A percentile compares a stretch with the other conserved stretches of the same genome.
phyloP scores from a whole-genome alignment of 2,797 vertebrate genomes.

The Craterocephalus amniculus region DNA sequence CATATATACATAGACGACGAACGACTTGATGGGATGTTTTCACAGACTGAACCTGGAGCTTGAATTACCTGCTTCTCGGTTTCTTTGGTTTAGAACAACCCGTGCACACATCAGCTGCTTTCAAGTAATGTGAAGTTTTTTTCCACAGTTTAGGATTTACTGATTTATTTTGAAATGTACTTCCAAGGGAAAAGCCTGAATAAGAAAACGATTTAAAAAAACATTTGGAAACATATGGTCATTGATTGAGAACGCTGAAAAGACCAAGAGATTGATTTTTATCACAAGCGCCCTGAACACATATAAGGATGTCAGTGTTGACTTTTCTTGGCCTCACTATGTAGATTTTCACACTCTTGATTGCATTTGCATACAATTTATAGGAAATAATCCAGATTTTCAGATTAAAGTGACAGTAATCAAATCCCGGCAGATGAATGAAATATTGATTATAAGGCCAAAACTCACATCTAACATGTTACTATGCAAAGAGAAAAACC shows the following conservation, averaged over 20 bases:
- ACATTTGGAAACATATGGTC: background rate
- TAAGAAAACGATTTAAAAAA: background rate
- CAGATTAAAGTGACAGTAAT: conserved; percentile 24
- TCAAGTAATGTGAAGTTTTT: too few species aligned
- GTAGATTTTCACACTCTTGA: conserved; percentile 8
- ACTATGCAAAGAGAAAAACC: background rate
- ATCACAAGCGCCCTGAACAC: background rate
- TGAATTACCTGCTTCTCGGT: background rate
- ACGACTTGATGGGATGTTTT: background rate
- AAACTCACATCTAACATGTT: background rate
- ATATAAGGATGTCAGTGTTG: background rate
- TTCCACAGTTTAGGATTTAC: background rate
- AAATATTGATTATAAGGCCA: background rate
- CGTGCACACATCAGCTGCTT: too few species aligned
- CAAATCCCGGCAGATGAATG: background rate
- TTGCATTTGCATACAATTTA: conserved; percentile 41
- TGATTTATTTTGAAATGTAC: background rate
- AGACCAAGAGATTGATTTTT: background rate
- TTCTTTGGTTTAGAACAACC: background rate
- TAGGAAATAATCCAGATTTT: background rate
- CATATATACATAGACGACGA: background rate
- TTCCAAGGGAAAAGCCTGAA: background rate
- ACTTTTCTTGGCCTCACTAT: conserved; percentile 8
- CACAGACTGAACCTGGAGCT: background rate
- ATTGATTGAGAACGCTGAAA: background rate